Conservation (phyloP, 2,113 vertebrate species). For the Origma solitaria region DNA sequence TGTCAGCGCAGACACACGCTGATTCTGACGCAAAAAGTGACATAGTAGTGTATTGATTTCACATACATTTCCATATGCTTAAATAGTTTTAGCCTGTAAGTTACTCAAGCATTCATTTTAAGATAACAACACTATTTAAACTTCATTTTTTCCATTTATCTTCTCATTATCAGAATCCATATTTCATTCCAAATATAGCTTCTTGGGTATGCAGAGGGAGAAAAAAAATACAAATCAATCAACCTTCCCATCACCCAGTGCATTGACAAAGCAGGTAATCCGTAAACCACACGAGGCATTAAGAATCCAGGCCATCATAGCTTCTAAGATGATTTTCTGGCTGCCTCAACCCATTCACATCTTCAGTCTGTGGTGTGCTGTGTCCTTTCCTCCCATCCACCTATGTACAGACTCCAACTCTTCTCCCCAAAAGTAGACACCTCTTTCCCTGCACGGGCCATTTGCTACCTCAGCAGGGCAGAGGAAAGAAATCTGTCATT, state of each 20-base stretch:
- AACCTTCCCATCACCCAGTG: not conserved
- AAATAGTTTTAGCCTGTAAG: conserved; percentile 7
- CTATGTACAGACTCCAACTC: not conserved
- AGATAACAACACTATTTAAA: conserved; percentile 1
- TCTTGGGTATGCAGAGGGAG: not conserved
- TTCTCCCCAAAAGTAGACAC: not conserved
- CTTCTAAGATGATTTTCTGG: not conserved
- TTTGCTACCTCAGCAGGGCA: not conserved
- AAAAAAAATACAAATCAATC: not conserved
- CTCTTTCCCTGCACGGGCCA: not conserved
- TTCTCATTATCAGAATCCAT: not conserved
- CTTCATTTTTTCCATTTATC: not conserved
- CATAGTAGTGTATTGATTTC: conserved; percentile 46
- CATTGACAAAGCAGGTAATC: not conserved
- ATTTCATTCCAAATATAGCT: not conserved
- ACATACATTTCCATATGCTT: conserved; percentile 57
- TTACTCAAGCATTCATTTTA: conserved; percentile 17
- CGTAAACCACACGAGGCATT: not conserved
- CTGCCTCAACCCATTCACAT: not conserved
- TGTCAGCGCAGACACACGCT: conserved; percentile 48
- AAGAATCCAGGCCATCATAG: not conserved
- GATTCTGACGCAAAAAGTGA: conserved; percentile 59
- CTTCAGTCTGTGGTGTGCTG: not conserved
- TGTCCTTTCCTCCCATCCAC: not conserved
- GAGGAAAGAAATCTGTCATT: not conserved